Base-by-base conservation (phyloP, 2,888 invertebrate species). In the Apamea epomidion region DNA sequence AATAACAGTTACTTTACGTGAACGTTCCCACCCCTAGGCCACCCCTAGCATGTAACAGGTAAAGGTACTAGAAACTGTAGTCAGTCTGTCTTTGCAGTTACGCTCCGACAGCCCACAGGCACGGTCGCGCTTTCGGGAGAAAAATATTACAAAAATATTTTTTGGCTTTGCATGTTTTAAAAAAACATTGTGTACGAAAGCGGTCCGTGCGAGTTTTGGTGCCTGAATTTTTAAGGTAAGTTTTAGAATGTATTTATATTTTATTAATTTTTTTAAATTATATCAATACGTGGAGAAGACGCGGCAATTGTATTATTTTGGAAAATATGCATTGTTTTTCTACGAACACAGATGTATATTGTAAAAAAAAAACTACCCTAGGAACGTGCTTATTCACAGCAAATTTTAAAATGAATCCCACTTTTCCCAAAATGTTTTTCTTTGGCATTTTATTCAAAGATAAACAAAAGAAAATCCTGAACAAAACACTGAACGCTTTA, bases 1-100 rank as follows among this genome's bases (percentile, higher is more conserved):
- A 89, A 74, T 83, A 90, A 54, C 82, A 76, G 85, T 73, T 65
- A 70, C 67, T 48, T 62, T 62, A 45, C 58, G 37, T 8, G 16
- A 45, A 21, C 51, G 32, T 74, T 82, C 76, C 83, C 88, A 84
- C 64, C 91, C 86, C 85, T 88, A 86, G 12, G 16, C 79, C 91
- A 84, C 90, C 92, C 90, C 87, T 87, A 84, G 88, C 91, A 93
- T 92, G 95, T 96, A 96, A 96, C 96, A 96, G 96, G 96, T 96
- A 95, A 93, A 94, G 93, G 93, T 93, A 91, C 80, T 80, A 72
- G 89, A 88, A 82, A 89, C 89, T 88, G 88, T 86, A 82, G 87
- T 51, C 86, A 80, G 82, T 82, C 85, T 77, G 78, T 83, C 85
- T 85, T 87, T 80, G 85, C 93, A 94, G 94, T 94, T 89, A 88